Base-by-base conservation (phyloP, 2,888 invertebrate species). In the Subacronicta megacephala region DNA sequence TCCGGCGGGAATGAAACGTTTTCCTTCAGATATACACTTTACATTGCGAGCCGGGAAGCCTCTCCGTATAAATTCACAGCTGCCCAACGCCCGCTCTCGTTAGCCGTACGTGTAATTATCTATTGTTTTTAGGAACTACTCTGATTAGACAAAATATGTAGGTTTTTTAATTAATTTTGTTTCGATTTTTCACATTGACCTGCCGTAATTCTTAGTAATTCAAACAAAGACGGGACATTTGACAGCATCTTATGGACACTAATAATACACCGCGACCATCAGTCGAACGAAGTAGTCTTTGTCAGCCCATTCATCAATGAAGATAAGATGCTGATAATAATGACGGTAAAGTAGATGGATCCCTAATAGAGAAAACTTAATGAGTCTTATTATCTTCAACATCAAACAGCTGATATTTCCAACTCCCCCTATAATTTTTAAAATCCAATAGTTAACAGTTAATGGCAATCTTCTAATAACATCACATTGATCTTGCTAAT, bases 1-100 rank as follows among this genome's bases (percentile, higher is more conserved):
- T 94, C 94, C 92, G 87, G 85, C 89, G 93, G 94, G 93, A 92
- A 92, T 92, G 90, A 92, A 92, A 83, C 90, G 90, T 89, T 93
- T 91, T 93, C 93, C 91, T 93, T 92, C 90, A 89, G 90, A 92
- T 88, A 81, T 82, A 90, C 89, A 87, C 82, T 84, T 85, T 87
- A 84, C 86, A 83, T 82, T 80, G 82, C 84, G 80, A 80, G 81
- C 80, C 81, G 80, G 82, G 80, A 78, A 81, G 81, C 64, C 72
- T 74, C 72, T 68, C 65, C 74, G 76, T 77, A 83, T 84, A 83
- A 80, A 83, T 83, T 76, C 83, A 78, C 75, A 66, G 70, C 72
- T 72, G 77, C 80, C 81, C 83, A 67, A 77, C 75, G 73, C 80
- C 77, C 79, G 79, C 81, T 83, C 85, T 86, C 85, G 86, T 85